Base-by-base conservation (phyloP, 2,888 invertebrate genomes). In the Eupithecia centaureata region DNA sequence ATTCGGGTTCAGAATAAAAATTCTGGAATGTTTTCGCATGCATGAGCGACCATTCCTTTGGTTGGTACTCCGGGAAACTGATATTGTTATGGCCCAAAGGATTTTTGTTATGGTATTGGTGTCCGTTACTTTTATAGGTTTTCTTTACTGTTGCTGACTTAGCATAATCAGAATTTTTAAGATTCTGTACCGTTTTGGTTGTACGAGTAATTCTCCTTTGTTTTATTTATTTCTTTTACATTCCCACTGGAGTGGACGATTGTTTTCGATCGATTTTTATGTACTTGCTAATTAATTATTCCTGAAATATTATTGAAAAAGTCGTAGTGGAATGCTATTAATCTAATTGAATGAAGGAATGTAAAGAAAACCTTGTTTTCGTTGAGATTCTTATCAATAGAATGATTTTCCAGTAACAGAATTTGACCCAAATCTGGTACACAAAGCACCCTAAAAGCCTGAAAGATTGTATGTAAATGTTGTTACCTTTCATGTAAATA, bases 31-130 rank as follows among this genome's bases (percentile, higher is more conserved):
- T 67, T 70, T 66, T 67, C 66, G 70, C 61, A 66, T 65, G 47
- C 63, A 57, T 42, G 61, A 67, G 61, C 67, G 62, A 42, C 60
- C 67, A 69, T 69, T 59, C 57, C 65, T 65, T 68, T 58, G 58
- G 58, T 35, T 47, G 70, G 66, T 65, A 18, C 62, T 70, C 63
- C 47, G 57, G 35, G 22, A 61, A 74, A 72, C 60, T 63, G 72
- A 68, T 73, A 74, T 65, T 68, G 73, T 73, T 76, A 71, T 71
- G 72, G 67, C 22, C 42, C 38, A 30, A 65, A 65, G 67, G 65
- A 68, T 72, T 64, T 67, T 68, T 56, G n/a, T 42, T 62, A 54
- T 58, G 57, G 30, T 57, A 61, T 64, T 64, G 64, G 61, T 57
- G 15, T 61, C 60, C 42, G 32, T 63, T 63, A 56, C 28, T 60